Conservation (phyloP, 2,113 vertebrate genomes). For the Cinclus mexicanus region DNA sequence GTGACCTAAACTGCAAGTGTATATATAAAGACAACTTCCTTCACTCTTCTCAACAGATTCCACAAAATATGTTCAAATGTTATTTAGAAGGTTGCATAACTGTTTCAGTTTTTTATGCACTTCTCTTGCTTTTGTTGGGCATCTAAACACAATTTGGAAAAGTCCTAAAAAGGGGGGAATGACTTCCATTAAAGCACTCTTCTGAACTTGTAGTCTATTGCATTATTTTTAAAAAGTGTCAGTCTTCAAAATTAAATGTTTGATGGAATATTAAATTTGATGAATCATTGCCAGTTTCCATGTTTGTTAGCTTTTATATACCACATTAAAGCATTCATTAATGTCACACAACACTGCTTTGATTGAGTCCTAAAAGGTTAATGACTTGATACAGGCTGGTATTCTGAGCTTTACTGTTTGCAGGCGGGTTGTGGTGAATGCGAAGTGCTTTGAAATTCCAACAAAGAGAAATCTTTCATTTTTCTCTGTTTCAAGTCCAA, state of each 20-base stretch:
- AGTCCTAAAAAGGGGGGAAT: background rate
- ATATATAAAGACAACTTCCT: constrained; percentile 55
- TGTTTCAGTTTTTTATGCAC: constrained; percentile 25
- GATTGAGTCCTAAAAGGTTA: constrained; percentile 78
- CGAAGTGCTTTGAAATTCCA: constrained; percentile 50
- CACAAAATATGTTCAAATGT: constrained; percentile 41
- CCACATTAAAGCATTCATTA: constrained; percentile 78
- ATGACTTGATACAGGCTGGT: constrained; percentile 67
- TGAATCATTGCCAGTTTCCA: constrained; percentile 72
- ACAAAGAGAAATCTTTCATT: constrained; percentile 54
- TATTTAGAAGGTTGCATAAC: constrained; percentile 25
- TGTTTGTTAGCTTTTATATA: constrained; percentile 73
- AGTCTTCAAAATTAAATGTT: constrained; percentile 69
- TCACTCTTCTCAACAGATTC: constrained; percentile 46
- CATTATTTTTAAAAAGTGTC: constrained; percentile 40
- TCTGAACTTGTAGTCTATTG: constrained; percentile 50
- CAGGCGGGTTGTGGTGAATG: constrained; percentile 40
- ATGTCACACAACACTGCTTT: constrained; percentile 75
- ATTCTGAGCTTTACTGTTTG: constrained; percentile 51
- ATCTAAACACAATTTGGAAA: background rate
- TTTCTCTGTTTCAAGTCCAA: constrained; percentile 8
- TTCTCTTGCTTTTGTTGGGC: constrained; percentile 15
- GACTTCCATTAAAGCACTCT: constrained; percentile 10
- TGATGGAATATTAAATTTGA: constrained; percentile 78
- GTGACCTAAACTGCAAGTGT: constrained; percentile 61